phyloP scores from a whole-genome alignment of 2,888 invertebrate genomes.

The Cosmia trapezina region DNA sequence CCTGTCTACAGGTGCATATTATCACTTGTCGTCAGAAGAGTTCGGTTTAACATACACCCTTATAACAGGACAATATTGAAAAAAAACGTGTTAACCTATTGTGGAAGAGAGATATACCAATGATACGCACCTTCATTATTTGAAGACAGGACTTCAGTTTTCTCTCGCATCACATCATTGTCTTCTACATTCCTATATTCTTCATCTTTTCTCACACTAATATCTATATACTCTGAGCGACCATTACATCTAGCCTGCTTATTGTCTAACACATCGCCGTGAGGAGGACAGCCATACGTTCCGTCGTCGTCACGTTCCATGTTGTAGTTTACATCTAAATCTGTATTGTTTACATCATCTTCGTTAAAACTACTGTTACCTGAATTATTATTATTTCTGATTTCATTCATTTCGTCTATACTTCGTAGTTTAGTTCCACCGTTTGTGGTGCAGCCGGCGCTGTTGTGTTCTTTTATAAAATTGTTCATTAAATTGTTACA shows the following conservation, averaged over 20 bases:
- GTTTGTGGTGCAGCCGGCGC: not conserved
- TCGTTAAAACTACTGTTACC: slow-evolving; percentile 33
- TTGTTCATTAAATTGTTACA: slow-evolving; percentile 28
- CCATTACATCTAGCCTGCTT: slow-evolving; percentile 12
- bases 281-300: slow-evolving; percentile 35
- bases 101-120: not conserved
- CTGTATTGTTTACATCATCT: slow-evolving; percentile 7
- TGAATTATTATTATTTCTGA: slow-evolving; percentile 53
- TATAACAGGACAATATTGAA: not conserved
- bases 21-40: not conserved
- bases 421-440: slow-evolving; percentile 23
- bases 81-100: not conserved
- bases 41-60: not conserved
- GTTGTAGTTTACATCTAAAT: slow-evolving; percentile 35
- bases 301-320: slow-evolving; percentile 5
- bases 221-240: slow-evolving; percentile 39
- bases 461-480: slow-evolving; percentile 35
- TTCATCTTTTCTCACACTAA: slow-evolving; percentile 43
- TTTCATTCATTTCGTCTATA: slow-evolving; percentile 53
- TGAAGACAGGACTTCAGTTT: slow-evolving; percentile 60
- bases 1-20: not conserved
- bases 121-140: slow-evolving; percentile 69
- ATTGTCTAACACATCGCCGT: slow-evolving; percentile 16
- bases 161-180: not conserved
- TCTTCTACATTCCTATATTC: not conserved